Base-by-base conservation (phyloP, 2,888 invertebrate species). In the Hydraecia micacea region DNA sequence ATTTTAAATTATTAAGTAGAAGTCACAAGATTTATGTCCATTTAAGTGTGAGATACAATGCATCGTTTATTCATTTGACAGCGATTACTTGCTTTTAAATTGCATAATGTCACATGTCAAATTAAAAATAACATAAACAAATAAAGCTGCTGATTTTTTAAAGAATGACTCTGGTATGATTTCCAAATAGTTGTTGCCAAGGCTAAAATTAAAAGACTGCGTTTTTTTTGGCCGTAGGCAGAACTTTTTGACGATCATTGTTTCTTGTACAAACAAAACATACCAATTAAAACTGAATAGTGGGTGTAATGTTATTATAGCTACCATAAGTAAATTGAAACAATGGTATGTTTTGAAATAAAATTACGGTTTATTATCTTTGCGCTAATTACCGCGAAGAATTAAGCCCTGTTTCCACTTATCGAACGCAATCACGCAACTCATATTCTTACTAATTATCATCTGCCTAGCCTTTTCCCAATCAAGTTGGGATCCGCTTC, bases 241-340 rank as follows among this genome's bases (percentile, higher is more conserved):
- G 67, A 65, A 46, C 28, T 25, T 62, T 69, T 67, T n/a, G 36
- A 32, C 52, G 15, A 65, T 69, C 71, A 80, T 80, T 80, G 60
- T 80, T 85, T 75, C 46, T 73, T 79, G 3, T 52, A 55, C 63
- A 49, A 55, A 60, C 83, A 58, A 49, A 55, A 60, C 83, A 58
- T 60, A 55, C 63, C 39, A 85, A 81, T 85, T 75, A 73, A 63
- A 58, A 70, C 9, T 42, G 11, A 18, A 46, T 28, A 28, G 86
- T 75, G 36, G 84, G 84, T 46, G 83, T 73, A 21, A 39, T 75
- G 9, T 39, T 52, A 25, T 58, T 39, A 18, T 15, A 60, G 36
- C n/a, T 36, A 32, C 1, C n/a, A 60, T 67, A 46, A 55, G n/a
- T 55, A 36, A 52, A 42, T 58, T 49, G 1, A 72, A 63, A 66